Evolutionary conservation across 2,113 vertebrate genomes (phyloP).

Genomic region (Saguinus midas): DNA sequence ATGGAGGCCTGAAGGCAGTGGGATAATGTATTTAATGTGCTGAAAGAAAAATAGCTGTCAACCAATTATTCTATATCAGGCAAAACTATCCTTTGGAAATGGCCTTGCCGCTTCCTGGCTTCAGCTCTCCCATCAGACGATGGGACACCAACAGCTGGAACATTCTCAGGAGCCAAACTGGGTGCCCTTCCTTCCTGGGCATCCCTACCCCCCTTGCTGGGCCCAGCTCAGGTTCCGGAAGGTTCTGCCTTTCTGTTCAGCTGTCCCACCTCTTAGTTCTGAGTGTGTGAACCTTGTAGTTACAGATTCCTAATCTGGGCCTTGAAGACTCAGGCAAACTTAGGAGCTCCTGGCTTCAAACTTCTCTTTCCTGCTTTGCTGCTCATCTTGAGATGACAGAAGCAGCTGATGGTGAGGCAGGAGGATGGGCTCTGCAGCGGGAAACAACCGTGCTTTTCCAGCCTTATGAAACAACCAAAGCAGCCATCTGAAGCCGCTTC

Average conservation of each 20-base stretch:
- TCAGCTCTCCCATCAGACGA: background rate
- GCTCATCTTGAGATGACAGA: background rate
- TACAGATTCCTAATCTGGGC: background rate
- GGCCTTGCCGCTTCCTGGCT: accelerated
- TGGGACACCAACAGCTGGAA: background rate
- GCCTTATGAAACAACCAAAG: background rate
- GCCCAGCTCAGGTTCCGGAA: background rate
- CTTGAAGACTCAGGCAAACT: background rate
- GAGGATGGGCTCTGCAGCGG: accelerated
- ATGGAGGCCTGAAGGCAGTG: accelerated
- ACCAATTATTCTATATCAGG: background rate
- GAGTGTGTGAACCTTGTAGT: background rate
- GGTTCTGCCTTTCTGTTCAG: background rate
- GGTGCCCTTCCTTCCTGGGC: background rate
- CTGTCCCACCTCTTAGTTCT: background rate
- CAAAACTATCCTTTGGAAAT: background rate
- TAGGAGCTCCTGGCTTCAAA: background rate
- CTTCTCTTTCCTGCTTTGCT: background rate
- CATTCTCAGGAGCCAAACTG: background rate
- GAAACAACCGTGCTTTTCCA: background rate
- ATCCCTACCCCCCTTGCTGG: no score
- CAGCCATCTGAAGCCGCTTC: no score
- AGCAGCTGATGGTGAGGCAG: background rate
- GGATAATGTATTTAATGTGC: accelerated
- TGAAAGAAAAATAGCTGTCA: background rate